Evolutionary conservation across 2,113 vertebrate genomes (phyloP).

Genomic region (Leuciscus idus): DNA sequence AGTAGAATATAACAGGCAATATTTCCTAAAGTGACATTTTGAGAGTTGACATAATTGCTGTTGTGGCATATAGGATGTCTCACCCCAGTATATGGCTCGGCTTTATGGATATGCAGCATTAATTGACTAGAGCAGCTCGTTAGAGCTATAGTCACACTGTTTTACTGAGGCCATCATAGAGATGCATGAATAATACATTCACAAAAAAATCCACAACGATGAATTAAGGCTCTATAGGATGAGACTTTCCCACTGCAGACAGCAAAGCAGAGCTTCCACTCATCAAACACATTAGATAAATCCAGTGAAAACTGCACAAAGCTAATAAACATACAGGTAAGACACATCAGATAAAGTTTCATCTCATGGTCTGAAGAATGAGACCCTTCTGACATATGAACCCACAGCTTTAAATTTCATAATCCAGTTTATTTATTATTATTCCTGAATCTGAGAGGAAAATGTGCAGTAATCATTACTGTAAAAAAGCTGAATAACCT

Average conservation of each 20-base stretch:
- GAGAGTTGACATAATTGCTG: conserved; percentile 8
- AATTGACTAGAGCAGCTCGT: conserved; percentile 21
- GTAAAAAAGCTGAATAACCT: not conserved
- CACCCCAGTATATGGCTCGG: not conserved
- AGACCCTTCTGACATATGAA: not conserved
- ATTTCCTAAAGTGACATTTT: conserved; percentile 4
- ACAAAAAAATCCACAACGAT: conserved; percentile 3
- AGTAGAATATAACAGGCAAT: not conserved
- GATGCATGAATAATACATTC: conserved; percentile 42
- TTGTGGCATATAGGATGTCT: not conserved
- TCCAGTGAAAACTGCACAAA: not conserved
- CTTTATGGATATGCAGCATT: conserved; percentile 20
- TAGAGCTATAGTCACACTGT: conserved; percentile 7
- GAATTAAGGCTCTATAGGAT: not conserved
- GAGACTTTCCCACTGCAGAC: not conserved
- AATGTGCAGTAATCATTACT: not conserved
- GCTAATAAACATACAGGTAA: not conserved
- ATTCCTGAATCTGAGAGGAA: not conserved
- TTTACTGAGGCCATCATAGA: not conserved
- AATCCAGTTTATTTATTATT: conserved; percentile 2
- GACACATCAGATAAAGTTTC: not conserved
- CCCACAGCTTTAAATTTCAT: not conserved
- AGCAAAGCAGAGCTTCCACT: not conserved
- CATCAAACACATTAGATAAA: not conserved
- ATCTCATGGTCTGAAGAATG: not conserved